Evolutionary conservation across 2,113 vertebrate genomes (phyloP).

Genomic region (Prunella fulvescens): DNA sequence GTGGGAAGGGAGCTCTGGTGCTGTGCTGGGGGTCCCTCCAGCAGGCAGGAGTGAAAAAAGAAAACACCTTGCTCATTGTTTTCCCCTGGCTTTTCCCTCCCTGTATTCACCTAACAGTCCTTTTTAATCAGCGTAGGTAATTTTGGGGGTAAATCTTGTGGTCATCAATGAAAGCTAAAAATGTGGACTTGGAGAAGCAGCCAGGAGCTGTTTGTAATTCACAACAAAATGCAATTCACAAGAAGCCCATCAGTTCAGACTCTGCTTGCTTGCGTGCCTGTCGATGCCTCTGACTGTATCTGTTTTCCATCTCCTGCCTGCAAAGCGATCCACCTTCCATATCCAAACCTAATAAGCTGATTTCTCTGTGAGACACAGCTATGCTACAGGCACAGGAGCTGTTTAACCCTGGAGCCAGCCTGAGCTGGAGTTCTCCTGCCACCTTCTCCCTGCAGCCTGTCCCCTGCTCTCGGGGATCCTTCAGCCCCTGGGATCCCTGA

Average conservation of each 20-base stretch:
- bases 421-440: neutral
- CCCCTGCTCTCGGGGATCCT: rapidly evolving
- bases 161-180: neutral
- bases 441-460: rapidly evolving
- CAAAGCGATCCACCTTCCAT: neutral
- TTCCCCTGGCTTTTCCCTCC: neutral
- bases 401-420: rapidly evolving
- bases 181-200: rapidly evolving
- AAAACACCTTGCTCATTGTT: neutral
- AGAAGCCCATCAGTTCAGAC: neutral
- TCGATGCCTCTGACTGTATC: rapidly evolving
- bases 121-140: neutral
- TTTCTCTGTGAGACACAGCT: rapidly evolving
- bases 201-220: neutral
- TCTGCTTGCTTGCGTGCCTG: rapidly evolving
- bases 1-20: neutral
- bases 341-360: rapidly evolving
- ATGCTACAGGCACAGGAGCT: neutral
- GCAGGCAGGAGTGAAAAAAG: rapidly evolving
- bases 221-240: neutral
- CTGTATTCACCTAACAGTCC: neutral
- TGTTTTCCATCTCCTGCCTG: neutral
- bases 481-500: rapidly evolving
- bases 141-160: neutral
- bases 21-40: neutral